A percentile compares a stretch with the other conserved stretches of the same genome.
Conservation (phyloP, 2,888 invertebrate genomes). For the Watsonalla cultraria region DNA sequence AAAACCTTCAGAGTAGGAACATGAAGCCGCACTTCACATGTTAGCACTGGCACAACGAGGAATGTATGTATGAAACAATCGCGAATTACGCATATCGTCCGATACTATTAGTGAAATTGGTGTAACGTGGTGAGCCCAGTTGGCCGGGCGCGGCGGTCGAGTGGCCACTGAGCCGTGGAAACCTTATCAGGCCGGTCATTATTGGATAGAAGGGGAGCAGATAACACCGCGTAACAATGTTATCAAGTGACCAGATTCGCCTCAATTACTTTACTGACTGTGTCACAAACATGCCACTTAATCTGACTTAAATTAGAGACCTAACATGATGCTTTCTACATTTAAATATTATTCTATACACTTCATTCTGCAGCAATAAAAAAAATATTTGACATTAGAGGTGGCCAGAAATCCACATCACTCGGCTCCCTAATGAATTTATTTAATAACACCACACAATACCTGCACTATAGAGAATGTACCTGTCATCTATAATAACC, state of each 20-base stretch:
- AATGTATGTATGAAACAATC: background rate
- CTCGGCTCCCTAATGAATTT: no score
- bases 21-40: no score
- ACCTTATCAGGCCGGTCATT: slow-evolving; percentile 34
- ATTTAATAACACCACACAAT: no score
- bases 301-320: background rate
- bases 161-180: slow-evolving; percentile 29
- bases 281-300: slow-evolving; percentile 1
- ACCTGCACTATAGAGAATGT: no score
- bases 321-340: no score
- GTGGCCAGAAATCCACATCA: no score
- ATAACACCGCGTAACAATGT: slow-evolving; percentile 25
- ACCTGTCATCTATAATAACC: no score
- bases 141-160: slow-evolving; percentile 17
- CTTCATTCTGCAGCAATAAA: no score
- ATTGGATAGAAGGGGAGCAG: slow-evolving; percentile 37
- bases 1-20: no score
- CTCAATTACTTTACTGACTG: slow-evolving; percentile 13
- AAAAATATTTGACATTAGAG: no score
- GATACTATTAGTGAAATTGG: background rate
- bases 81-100: background rate
- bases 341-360: no score
- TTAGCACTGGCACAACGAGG: no score
- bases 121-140: background rate
- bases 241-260: slow-evolving; percentile 24